Evolutionary conservation across 1,140 invertebrate species (phyloP), one percentile per base, ranked within the genome.

Genomic region (Eupeodes corollae): DNA sequence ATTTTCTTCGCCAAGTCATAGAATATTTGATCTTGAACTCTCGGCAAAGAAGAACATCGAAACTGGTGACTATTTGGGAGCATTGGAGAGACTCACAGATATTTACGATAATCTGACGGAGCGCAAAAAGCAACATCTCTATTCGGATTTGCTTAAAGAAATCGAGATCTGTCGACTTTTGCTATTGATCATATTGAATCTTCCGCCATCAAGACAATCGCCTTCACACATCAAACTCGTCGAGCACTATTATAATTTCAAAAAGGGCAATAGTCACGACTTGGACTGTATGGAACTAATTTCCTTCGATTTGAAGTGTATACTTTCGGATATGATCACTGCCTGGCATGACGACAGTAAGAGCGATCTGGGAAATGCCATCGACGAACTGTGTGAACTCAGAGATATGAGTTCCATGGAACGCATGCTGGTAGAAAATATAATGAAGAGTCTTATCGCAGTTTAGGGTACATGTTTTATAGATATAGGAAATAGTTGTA

Each of bases 71-170:
- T 67, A 54, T 34, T 48, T 63, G 0, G 48, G 35, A 9, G 63
- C 65, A 1, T 42, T 68, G 32, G 63, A 59, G 14, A 62, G 66
- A 41, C 46, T 63, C 19, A 63, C 66, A 21, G 66, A 68, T 45
- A 68, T 68, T 48, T 59, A 60, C 14, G 66, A 68, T 18, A 61
- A 67, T 39, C 55, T 68, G 1, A 58, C 57, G n/a, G 66, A 68
- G 47, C 58, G 65, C 6, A 59, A 63, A 6, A 53, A 46, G 0
- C 54, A 63, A 6, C 19, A 41, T 9, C 52, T 66, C 34, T 68
- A 68, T 41, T 47, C 44, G 3, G 63, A 68, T 3, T 21, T 68
- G 13, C 19, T 68, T 21, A 49, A 47, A 2, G 52, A 58, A 33
- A 56, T 60, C 0, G 65, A 68, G 46, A 55, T 66, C 8, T 47